Conservation (phyloP, 2,113 vertebrate genomes). For the Nothobranchius kuhntae region DNA sequence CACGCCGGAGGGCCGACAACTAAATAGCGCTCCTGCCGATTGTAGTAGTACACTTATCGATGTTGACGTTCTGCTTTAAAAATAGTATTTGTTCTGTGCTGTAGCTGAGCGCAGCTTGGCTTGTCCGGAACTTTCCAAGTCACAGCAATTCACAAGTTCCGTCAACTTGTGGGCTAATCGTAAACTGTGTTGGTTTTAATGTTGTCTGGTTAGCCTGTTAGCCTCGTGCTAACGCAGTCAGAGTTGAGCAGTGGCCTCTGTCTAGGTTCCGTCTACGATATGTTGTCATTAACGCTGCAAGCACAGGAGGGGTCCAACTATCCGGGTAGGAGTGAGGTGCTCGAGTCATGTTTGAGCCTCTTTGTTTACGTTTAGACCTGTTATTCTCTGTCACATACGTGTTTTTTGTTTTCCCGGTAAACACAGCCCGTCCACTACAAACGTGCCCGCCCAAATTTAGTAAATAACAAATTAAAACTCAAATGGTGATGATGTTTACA, state of each 20-base stretch:
- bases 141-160: constrained; percentile 11
- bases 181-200: constrained; percentile 50
- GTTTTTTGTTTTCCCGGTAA: neutral
- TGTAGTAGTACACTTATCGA: constrained; percentile 42
- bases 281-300: neutral
- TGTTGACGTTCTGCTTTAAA: constrained; percentile 13
- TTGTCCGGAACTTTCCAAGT: neutral
- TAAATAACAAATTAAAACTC: neutral
- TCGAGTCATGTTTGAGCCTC: neutral
- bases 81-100: neutral
- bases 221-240: constrained; percentile 60
- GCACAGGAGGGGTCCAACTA: constrained; percentile 15
- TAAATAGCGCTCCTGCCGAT: constrained; percentile 44
- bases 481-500: constrained; percentile 7
- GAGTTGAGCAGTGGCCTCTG: constrained; percentile 61
- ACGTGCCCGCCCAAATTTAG: constrained; percentile 5
- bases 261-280: constrained; percentile 24
- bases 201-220: constrained; percentile 70
- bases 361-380: constrained; percentile 64
- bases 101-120: neutral
- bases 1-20: constrained; percentile 68
- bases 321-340: neutral
- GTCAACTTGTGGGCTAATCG: constrained; percentile 41
- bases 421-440: neutral
- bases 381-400: neutral